These are phyloP conservation scores for Pteromalus puparum DNA, from an alignment of 1,140 invertebrate genomes.

Conservation along the genomic window DNA sequence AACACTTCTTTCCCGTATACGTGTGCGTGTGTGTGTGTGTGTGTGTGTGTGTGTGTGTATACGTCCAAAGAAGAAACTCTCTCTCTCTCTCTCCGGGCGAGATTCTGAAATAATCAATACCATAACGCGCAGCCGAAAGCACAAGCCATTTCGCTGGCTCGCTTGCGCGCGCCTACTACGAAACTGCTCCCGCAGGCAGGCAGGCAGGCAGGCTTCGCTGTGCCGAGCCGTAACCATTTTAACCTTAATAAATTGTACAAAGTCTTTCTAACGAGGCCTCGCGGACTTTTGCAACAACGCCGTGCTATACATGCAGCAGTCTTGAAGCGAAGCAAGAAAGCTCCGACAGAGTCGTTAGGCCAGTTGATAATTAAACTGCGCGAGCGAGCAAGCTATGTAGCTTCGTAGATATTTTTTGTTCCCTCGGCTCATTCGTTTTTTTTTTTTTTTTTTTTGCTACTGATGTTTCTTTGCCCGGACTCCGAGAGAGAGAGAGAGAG, in stretches of 20 bases:
- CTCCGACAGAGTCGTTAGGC: constrained; percentile 13
- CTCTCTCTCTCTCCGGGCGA: neutral
- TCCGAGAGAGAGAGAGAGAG: too few relatives aligned
- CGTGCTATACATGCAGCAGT: neutral
- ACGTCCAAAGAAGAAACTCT: neutral
- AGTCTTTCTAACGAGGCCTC: constrained; percentile 32
- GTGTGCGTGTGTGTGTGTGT: too few relatives aligned
- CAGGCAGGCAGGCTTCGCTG: neutral
- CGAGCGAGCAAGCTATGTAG: neutral
- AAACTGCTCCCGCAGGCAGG: neutral
- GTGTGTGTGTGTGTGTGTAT: too few relatives aligned
- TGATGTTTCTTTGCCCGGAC: neutral
- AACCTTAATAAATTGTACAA: constrained; percentile 33
- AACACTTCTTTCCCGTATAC: too few relatives aligned
- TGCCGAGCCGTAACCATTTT: constrained; percentile 29
- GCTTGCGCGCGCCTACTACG: neutral
- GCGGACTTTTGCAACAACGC: neutral
- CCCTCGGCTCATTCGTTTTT: neutral
- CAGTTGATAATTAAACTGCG: constrained; percentile 44
- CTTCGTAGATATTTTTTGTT: neutral
- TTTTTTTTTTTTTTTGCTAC: neutral
- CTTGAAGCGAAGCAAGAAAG: neutral
- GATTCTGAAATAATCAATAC: constrained; percentile 13
- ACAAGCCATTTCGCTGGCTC: too few relatives aligned
- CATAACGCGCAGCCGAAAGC: neutral